phyloP scores from a whole-genome alignment of 2,797 vertebrate genomes.

The Peromyscus attwateri region DNA sequence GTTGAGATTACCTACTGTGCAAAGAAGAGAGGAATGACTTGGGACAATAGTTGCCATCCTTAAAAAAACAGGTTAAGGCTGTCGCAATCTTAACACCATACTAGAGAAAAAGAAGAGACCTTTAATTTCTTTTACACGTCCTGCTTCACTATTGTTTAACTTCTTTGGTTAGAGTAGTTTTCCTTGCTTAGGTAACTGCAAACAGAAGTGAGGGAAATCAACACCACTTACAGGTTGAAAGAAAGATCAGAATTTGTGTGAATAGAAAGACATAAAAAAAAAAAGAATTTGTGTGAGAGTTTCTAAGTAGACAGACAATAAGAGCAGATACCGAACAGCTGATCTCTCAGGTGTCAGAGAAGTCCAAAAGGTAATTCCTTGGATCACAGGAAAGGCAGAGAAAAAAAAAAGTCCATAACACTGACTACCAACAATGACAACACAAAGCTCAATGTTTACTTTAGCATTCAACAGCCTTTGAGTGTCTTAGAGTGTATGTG shows the following conservation, averaged over 20 bases:
- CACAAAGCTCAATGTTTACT: not conserved
- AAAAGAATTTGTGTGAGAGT: not conserved
- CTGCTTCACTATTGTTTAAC: constrained; percentile 30
- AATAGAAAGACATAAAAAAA: no score
- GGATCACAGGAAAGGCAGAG: not conserved
- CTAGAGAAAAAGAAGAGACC: not conserved
- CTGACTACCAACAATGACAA: not conserved
- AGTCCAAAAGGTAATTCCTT: not conserved
- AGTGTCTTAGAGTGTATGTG: not conserved
- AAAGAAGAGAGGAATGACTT: constrained; percentile 23
- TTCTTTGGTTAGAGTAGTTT: constrained; percentile 4
- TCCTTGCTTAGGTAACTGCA: not conserved
- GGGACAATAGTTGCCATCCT: not conserved
- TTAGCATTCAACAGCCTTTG: not conserved
- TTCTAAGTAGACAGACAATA: not conserved
- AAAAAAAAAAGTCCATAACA: not conserved
- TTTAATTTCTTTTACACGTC: not conserved
- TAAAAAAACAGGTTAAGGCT: constrained; percentile 30
- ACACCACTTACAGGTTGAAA: not conserved
- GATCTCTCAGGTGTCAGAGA: constrained; percentile 23
- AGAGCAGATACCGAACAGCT: not conserved
- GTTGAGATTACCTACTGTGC: not conserved
- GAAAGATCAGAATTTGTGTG: not conserved
- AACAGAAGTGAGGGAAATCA: not conserved
- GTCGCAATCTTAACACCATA: not conserved